phyloP scores from a whole-genome alignment of 2,888 invertebrate species.

The Aphodius granarius region DNA sequence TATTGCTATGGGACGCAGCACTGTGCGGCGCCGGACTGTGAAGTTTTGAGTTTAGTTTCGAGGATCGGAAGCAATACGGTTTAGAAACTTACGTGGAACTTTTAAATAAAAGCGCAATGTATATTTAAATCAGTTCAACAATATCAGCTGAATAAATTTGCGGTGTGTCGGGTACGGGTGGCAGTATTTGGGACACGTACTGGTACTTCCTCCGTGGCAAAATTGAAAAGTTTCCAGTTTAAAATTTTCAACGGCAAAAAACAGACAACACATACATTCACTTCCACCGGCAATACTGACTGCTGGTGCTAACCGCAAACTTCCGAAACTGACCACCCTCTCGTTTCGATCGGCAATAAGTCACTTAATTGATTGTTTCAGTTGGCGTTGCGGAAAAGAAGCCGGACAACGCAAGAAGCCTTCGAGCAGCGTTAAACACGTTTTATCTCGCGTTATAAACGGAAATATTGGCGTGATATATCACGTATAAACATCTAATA shows the following conservation, averaged over 20 bases:
- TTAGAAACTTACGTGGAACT: not conserved
- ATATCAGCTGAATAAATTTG: slow-evolving; percentile 11
- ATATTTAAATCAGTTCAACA: slow-evolving; percentile 14
- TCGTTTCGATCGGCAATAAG: slow-evolving; percentile 1
- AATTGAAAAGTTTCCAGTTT: slow-evolving; percentile 13
- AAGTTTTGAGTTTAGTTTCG: not conserved
- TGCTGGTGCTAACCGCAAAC: not conserved
- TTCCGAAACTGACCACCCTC: not conserved
- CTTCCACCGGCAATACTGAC: not conserved
- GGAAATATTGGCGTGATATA: slow-evolving; percentile 9
- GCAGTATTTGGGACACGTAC: slow-evolving; percentile 12
- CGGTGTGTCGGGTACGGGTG: not conserved
- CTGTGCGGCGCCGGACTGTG: no score
- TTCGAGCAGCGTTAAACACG: not conserved
- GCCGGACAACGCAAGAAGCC: not conserved
- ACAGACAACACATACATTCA: not conserved
- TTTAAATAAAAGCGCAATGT: not conserved
- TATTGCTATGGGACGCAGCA: no score
- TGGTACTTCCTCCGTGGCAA: slow-evolving; percentile 9
- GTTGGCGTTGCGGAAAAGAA: not conserved
- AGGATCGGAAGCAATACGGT: not conserved
- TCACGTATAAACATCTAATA: slow-evolving; percentile 4
- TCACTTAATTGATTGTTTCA: slow-evolving; percentile 11
- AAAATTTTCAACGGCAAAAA: slow-evolving; percentile 10
- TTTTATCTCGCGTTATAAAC: slow-evolving; percentile 7